Conservation (phyloP, 2,888 invertebrate species). For the Perdita meconis region DNA sequence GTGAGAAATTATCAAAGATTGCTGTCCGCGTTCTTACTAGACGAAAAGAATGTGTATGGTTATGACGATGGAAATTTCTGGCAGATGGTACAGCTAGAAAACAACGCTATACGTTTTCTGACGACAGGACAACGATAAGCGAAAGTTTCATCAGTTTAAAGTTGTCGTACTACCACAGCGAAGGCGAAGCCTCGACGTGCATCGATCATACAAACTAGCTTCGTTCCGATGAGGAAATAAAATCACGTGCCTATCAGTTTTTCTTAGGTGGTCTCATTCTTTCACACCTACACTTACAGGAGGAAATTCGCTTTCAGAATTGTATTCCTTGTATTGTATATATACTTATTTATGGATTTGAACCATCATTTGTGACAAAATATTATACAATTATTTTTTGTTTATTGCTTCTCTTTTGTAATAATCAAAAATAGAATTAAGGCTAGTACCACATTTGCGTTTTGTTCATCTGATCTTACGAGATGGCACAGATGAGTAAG, state of each 20-base stretch:
- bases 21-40: background rate
- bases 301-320: too few species aligned
- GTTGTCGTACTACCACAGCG: background rate
- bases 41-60: background rate
- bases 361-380: too few species aligned
- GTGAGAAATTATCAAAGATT: background rate
- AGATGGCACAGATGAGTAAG: too few species aligned
- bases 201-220: slow-evolving; percentile 41
- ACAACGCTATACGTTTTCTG: slow-evolving; percentile 3
- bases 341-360: too few species aligned
- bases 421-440: too few species aligned
- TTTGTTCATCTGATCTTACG: too few species aligned
- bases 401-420: too few species aligned
- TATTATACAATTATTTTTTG: too few species aligned
- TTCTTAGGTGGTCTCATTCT: background rate
- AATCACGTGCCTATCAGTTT: slow-evolving; percentile 6
- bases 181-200: slow-evolving; percentile 15
- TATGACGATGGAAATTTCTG: background rate
- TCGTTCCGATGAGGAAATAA: background rate
- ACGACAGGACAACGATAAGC: slow-evolving; percentile 1
- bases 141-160: slow-evolving; percentile 34
- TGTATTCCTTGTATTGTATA: too few species aligned
- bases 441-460: too few species aligned
- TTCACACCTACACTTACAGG: background rate
- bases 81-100: slow-evolving; percentile 17